Percentiles rank a stretch among this genome's conserved stretches.
Evolutionary conservation across 53 echinoderm and acorn worm species (phyloP).

Genomic region (Echinarachnius parma): DNA sequence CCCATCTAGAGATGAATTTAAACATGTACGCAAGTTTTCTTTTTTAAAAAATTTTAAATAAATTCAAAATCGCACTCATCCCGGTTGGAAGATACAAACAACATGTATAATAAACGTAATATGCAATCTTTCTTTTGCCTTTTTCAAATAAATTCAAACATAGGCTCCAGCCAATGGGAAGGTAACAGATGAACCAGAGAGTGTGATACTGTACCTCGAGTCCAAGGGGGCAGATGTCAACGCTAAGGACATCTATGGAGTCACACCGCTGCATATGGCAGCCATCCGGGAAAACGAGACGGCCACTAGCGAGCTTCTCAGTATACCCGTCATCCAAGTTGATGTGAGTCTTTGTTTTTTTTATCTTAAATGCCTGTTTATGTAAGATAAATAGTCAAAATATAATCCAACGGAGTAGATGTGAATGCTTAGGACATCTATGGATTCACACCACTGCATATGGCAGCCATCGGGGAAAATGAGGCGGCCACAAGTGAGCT

Average conservation of each 20-base stretch:
- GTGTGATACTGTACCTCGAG: slow-evolving; percentile 74
- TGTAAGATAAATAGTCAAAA: no score
- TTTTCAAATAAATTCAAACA: no score
- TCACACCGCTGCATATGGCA: slow-evolving; percentile 86
- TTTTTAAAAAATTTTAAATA: no score
- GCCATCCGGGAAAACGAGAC: slow-evolving; percentile 91
- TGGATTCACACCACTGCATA: slow-evolving; percentile 82
- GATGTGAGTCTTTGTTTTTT: slow-evolving; percentile 66
- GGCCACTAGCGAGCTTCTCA: slow-evolving; percentile 70
- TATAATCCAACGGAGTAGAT: no score
- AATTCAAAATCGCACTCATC: no score
- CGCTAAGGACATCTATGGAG: slow-evolving; percentile 75
- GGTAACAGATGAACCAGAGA: slow-evolving; percentile 6
- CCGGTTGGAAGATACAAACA: no score
- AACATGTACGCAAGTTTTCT: no score
- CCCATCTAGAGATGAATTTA: no score
- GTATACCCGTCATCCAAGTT: slow-evolving; percentile 45
- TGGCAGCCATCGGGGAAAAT: slow-evolving; percentile 92
- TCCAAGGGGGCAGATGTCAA: slow-evolving; percentile 77
- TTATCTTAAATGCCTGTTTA: no score
- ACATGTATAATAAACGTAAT: no score
- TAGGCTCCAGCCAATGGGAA: slow-evolving; percentile 10
- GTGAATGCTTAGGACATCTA: slow-evolving; percentile 80
- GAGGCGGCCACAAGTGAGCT: slow-evolving; percentile 78
- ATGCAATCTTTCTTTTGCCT: no score